Evolutionary conservation across 2,888 invertebrate genomes (phyloP).

Genomic region (Meteorus colon): DNA sequence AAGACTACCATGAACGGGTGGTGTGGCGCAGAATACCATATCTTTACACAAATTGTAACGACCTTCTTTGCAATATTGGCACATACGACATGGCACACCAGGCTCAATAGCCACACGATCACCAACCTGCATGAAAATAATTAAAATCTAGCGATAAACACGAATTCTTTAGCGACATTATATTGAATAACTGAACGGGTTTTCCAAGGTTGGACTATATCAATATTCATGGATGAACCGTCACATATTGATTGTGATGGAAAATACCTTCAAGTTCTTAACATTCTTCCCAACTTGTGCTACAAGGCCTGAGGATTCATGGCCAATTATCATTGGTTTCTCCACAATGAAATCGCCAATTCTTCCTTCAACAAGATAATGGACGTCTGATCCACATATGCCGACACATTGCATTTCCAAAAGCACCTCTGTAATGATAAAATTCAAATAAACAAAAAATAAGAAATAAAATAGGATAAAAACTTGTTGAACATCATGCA

Average conservation of each 20-base stretch:
- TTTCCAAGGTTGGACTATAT: not conserved
- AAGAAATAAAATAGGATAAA: conserved; percentile 9
- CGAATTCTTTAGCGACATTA: not conserved
- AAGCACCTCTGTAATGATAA: conserved; percentile 82
- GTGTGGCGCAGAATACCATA: conserved; percentile 95
- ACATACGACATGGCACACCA: conserved; percentile 90
- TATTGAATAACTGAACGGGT: no score
- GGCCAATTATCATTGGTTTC: conserved; percentile 95
- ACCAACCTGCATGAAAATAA: conserved; percentile 75
- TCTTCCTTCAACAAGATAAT: conserved; percentile 88
- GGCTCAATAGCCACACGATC: conserved; percentile 97
- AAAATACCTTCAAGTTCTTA: conserved; percentile 78
- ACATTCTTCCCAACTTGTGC: conserved; percentile 84
- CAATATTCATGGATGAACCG: not conserved
- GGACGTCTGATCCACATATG: conserved; percentile 98
- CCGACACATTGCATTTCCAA: conserved; percentile 93
- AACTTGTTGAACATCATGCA: not conserved
- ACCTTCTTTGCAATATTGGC: conserved; percentile 90
- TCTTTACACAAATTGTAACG: conserved; percentile 93
- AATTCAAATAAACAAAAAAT: not conserved
- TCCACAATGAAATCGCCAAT: conserved; percentile 91
- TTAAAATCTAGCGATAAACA: conserved; percentile 2
- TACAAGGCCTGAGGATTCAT: conserved; percentile 91
- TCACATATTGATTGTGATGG: not conserved
- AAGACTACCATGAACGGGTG: conserved; percentile 93